Base-by-base conservation (phyloP, 2,888 invertebrate species). In the Chloromyia formosa region DNA sequence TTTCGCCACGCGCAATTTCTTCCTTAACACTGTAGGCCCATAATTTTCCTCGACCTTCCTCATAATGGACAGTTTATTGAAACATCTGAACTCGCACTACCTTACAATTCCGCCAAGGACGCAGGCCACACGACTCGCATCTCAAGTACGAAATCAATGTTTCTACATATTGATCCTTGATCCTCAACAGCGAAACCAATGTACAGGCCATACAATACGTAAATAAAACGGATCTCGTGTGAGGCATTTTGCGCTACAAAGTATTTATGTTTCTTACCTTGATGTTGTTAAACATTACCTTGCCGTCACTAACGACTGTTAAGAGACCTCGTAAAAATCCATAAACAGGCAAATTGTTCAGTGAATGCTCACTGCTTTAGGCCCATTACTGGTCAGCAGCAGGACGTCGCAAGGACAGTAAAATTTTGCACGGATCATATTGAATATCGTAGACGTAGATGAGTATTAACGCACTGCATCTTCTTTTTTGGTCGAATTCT, bases 1-100 rank as follows among this genome's bases (percentile, higher is more conserved):
- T 71, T 71, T 58, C 18, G 71, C 71, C 71, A 71, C 71, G 71
- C 71, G 71, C 71, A 71, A 71, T 71, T 71, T 71, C 58, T 71
- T 58, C 58, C 27, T 71, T 42, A 23, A 40, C 56, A 56, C 18
- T 69, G 9, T 1, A 27, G 27, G 27, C 2, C 7, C 27, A 35
- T 35, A 27, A 18, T 64, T 27, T 14, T 40, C 49, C 7, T 20
- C 56, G 71, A 40, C 71, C 71, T 71, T 71, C 58, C 18, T 5
- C n/a, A 27, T 53, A 54, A 71, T 40, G 18, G 35, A 40, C 40
- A 56, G 10, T 35, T 58, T n/a, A 40, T 18, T 71, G 9, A 35
- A 20, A 40, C 58, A 71, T 56, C 40, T 23, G 12, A 35, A 35
- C 27, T 2, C 12, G 40, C 40, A 71, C 71, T 71, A 58, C 58